Conservation (phyloP, 2,888 invertebrate genomes). For the Agriopis aurantiaria region DNA sequence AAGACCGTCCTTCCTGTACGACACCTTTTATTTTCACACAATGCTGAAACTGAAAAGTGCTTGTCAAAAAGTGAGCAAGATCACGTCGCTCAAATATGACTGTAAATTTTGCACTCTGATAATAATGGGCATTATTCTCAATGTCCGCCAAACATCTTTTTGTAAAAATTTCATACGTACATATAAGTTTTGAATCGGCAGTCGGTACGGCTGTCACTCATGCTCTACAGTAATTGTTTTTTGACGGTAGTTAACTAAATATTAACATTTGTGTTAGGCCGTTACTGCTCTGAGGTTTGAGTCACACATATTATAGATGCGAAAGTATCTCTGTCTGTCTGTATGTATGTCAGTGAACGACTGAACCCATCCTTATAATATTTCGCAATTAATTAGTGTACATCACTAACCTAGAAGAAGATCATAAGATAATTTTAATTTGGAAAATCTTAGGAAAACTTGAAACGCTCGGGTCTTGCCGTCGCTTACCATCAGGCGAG, state of each 20-base stretch:
- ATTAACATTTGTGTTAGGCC: conserved; percentile 32
- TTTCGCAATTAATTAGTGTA: background rate
- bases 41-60: conserved; percentile 25
- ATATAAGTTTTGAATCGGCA: conserved; percentile 56
- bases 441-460: background rate
- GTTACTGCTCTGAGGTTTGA: conserved; percentile 18
- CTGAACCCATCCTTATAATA: background rate
- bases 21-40: conserved; percentile 32
- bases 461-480: background rate
- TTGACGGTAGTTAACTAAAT: conserved; percentile 50
- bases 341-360: background rate
- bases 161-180: background rate
- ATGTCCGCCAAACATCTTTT: conserved; percentile 53
- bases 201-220: conserved; percentile 71
- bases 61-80: conserved; percentile 37
- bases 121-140: conserved; percentile 55
- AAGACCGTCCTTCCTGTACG: conserved; percentile 30
- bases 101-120: conserved; percentile 54
- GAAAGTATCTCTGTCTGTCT: background rate
- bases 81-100: conserved; percentile 53
- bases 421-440: background rate
- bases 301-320: background rate
- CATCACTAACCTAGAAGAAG: no score
- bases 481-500: no score
- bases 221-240: conserved; percentile 53